Base-by-base conservation (phyloP, 2,888 invertebrate genomes). In the Melanotus villosus region DNA sequence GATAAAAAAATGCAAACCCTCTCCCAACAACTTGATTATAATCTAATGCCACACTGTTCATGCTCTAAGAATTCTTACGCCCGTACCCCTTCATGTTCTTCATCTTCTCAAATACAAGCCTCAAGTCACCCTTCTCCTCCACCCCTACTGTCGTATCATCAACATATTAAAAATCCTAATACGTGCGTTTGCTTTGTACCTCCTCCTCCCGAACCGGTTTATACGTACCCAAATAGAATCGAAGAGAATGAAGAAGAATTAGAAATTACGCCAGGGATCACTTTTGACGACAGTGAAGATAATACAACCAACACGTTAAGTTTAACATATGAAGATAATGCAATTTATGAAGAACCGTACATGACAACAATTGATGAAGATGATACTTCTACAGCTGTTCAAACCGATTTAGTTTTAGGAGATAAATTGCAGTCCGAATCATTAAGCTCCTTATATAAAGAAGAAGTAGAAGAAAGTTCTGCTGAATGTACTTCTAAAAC, bases 321-420 rank as follows among this genome's bases (percentile, higher is more conserved):
- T 62, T 64, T 65, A 21, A 68, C 70, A 60, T 73, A 66, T 32
- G 71, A 73, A 26, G 56, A 54, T 16, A 71, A 73, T 14, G 43
- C 58, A 7, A 59, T 54, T n/a, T 73, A 73, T 26, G 38, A 64
- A n/a, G 73, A 73, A 54, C 63, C 41, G 21, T 68, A 73, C 45
- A 50, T 67, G 64, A 58, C 67, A 30, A 62, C 66, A 38, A 19
- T 67, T 19, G 45, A 16, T 26, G 62, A 52, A 19, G 14, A 21
- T 14, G 68, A 52, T 41, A 26, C 21, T 3, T 47, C 63, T 16
- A 62, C 59, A 23, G 73, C 62, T 7, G 64, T 63, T 19, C 71
- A 71, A 60, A 70, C 73, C 6, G 64, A 68, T 30, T 19, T 68
- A 41, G 41, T 45, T 7, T 47, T 71, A 26, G 71, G 71, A 7